Evolutionary conservation across 2,888 invertebrate genomes (phyloP).

Genomic region (Melitaea athalia): DNA sequence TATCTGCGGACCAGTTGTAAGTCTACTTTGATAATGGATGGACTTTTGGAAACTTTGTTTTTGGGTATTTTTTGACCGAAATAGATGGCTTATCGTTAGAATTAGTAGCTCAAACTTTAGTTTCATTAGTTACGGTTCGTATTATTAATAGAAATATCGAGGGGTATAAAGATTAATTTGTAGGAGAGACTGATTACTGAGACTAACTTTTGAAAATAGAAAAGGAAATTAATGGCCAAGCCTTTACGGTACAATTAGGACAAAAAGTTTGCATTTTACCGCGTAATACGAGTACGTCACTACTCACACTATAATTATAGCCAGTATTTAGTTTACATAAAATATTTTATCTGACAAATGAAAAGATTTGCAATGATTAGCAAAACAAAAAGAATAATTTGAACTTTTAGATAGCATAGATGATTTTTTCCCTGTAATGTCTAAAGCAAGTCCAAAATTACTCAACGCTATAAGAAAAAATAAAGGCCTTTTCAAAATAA

Average conservation of each 20-base stretch:
- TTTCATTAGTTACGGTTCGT: neutral
- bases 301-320: too few relatives aligned
- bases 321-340: too few relatives aligned
- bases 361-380: too few relatives aligned
- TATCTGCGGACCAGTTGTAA: slow-evolving; percentile 27
- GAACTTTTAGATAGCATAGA: too few relatives aligned
- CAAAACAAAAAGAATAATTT: too few relatives aligned
- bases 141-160: neutral
- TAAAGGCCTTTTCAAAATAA: too few relatives aligned
- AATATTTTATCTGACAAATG: too few relatives aligned
- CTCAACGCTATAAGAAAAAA: too few relatives aligned
- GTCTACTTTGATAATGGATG: slow-evolving; percentile 30
- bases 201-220: neutral
- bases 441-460: too few relatives aligned
- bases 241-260: neutral
- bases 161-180: neutral
- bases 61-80: slow-evolving; percentile 17
- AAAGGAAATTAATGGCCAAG: neutral
- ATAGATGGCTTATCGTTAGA: slow-evolving; percentile 11
- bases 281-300: too few relatives aligned
- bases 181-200: neutral
- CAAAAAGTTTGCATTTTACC: neutral
- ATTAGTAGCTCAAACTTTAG: slow-evolving; percentile 9
- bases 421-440: too few relatives aligned
- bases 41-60: slow-evolving; percentile 28